Percentiles rank a stretch among this genome's conserved stretches.
These are phyloP conservation scores for Penaeus vannamei DNA, from an alignment of 1,140 invertebrate genomes.

Conservation along the genomic window DNA sequence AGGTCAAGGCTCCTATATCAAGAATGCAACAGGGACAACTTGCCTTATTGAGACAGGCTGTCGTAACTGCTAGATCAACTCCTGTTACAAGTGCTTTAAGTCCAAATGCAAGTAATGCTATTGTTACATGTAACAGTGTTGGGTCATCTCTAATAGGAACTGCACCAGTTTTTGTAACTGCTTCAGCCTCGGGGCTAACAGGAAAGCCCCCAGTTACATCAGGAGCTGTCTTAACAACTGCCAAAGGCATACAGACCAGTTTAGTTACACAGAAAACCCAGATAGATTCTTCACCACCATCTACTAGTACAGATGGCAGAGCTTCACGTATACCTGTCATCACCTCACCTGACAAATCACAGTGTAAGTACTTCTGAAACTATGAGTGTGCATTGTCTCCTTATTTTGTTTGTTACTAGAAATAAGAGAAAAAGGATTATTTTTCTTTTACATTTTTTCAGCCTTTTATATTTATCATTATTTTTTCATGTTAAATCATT, in stretches of 20 bases:
- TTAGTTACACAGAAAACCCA: constrained; percentile 36
- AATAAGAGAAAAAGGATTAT: too few relatives aligned
- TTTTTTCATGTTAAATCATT: too few relatives aligned
- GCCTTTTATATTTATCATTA: too few relatives aligned
- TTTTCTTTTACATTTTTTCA: too few relatives aligned
- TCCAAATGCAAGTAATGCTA: constrained; percentile 7
- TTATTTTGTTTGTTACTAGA: neutral
- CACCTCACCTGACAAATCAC: constrained; percentile 24
- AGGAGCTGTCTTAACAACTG: constrained; percentile 47
- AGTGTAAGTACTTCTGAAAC: constrained; percentile 26
- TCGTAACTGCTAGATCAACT: constrained; percentile 11
- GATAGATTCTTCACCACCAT: neutral
- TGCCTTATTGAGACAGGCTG: constrained; percentile 50
- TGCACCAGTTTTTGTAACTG: constrained; percentile 24
- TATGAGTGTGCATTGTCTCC: neutral
- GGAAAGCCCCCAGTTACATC: constrained; percentile 17
- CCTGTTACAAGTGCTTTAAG: constrained; percentile 20
- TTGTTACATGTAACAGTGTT: constrained; percentile 1
- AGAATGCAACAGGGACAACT: constrained; percentile 58
- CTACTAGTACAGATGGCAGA: constrained; percentile 1
- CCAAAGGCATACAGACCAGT: constrained; percentile 29
- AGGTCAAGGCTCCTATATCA: constrained; percentile 63
- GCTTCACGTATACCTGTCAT: neutral
- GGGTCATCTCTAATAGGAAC: constrained; percentile 38
- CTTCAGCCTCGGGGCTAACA: constrained; percentile 14